Percentiles rank a stretch among this genome's conserved stretches.
phyloP scores from a whole-genome alignment of 1,140 invertebrate species.

The Drosophila pectinifera region DNA sequence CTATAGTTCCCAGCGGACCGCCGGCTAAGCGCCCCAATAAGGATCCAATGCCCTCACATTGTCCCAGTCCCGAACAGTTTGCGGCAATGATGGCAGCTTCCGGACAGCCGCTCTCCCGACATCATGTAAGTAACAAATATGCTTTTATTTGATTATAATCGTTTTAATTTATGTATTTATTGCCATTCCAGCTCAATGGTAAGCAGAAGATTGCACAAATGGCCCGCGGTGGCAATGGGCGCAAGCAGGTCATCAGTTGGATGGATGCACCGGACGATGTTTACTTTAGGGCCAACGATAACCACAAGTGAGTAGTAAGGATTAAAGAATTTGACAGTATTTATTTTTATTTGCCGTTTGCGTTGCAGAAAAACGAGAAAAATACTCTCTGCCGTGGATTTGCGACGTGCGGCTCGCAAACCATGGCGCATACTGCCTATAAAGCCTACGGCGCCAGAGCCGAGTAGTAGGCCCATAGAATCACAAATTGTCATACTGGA shows the following conservation, averaged over 20 bases:
- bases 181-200: conserved; percentile 87
- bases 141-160: background rate
- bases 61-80: conserved; percentile 88
- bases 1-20: conserved; percentile 86
- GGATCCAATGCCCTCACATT: conserved; percentile 89
- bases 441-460: conserved; percentile 61
- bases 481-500: conserved; percentile 90
- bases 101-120: conserved; percentile 87
- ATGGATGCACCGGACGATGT: conserved; percentile 99
- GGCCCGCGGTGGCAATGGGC: conserved; percentile 87
- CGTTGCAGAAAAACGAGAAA: conserved; percentile 91
- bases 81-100: conserved; percentile 88
- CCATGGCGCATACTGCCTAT: conserved; percentile 91
- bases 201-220: conserved; percentile 91
- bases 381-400: conserved; percentile 91
- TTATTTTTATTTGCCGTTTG: background rate
- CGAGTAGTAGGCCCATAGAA: conserved; percentile 84
- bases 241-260: conserved; percentile 98
- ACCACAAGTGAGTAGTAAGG: conserved; percentile 92
- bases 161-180: background rate
- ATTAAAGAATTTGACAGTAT: background rate
- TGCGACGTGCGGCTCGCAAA: conserved; percentile 94
- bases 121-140: conserved; percentile 86
- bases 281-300: conserved; percentile 96
- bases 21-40: conserved; percentile 89